phyloP scores from a whole-genome alignment of 2,888 invertebrate species.

The Lepidochrysops patricia region DNA sequence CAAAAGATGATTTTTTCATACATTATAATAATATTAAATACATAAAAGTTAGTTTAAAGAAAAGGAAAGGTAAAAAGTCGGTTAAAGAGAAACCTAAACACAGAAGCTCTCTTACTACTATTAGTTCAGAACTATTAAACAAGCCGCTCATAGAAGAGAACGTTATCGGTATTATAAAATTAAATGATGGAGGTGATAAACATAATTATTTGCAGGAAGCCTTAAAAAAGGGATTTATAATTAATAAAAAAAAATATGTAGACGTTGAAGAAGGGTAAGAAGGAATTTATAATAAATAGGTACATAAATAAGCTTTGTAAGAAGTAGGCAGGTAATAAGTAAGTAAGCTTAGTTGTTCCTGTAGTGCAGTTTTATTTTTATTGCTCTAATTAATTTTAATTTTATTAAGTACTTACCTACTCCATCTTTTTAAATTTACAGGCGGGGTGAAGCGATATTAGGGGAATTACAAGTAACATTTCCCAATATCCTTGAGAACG shows the following conservation, averaged over 20 bases:
- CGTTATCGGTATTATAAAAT: constrained; percentile 34
- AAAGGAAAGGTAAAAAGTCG: constrained; percentile 42
- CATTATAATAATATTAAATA: constrained; percentile 34
- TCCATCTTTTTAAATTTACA: constrained; percentile 25
- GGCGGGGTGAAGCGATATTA: constrained; percentile 29
- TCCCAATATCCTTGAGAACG: constrained; percentile 45
- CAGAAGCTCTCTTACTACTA: constrained; percentile 47
- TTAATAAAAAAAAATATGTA: constrained; percentile 16
- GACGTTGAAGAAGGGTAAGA: constrained; percentile 47
- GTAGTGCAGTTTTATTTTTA: no score
- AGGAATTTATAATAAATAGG: constrained; percentile 1
- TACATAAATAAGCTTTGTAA: no score
- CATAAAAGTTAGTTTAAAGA: constrained; percentile 32
- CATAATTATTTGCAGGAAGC: constrained; percentile 33
- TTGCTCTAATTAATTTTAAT: no score
- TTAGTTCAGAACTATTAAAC: constrained; percentile 45
- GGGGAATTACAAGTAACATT: constrained; percentile 42
- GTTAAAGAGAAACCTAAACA: constrained; percentile 35
- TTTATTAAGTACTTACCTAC: no score
- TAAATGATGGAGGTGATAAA: constrained; percentile 29
- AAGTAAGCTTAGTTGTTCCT: no score
- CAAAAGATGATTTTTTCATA: constrained; percentile 51
- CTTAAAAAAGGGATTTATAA: constrained; percentile 15
- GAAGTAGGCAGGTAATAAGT: no score
- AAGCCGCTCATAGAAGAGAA: constrained; percentile 38